A percentile compares a stretch with the other conserved stretches of the same genome.
Evolutionary conservation across 2,797 vertebrate species (phyloP).

Genomic region (Heliangelus exortis): DNA sequence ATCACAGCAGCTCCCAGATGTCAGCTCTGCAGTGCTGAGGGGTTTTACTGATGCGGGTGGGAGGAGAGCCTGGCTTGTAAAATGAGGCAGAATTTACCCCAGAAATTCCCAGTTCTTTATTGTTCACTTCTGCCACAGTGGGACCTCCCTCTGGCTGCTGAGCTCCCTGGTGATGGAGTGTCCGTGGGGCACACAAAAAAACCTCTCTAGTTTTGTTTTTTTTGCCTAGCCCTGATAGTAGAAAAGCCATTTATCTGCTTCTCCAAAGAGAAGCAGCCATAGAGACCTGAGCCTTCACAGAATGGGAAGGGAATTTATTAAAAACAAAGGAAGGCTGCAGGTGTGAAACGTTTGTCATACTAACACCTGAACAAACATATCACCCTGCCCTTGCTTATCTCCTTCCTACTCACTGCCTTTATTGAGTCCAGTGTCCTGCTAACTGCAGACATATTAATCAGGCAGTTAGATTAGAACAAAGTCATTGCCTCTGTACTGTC

Average conservation of each 20-base stretch:
- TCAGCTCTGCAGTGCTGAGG: neutral
- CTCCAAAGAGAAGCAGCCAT: neutral
- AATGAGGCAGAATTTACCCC: neutral
- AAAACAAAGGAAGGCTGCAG: conserved; percentile 18
- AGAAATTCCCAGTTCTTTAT: neutral
- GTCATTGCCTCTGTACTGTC: neutral
- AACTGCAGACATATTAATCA: conserved; percentile 29
- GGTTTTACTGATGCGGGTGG: neutral
- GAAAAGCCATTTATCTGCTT: neutral
- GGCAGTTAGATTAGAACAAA: conserved; percentile 1
- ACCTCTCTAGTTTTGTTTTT: neutral
- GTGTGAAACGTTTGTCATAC: conserved; percentile 41
- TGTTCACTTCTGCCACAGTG: neutral
- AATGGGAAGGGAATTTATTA: neutral
- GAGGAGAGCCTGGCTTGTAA: neutral
- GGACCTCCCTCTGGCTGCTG: neutral
- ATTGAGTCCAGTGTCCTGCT: neutral
- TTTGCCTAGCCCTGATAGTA: neutral
- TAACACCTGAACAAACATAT: conserved; percentile 60
- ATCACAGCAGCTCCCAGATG: neutral
- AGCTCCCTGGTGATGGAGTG: neutral
- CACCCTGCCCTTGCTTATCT: conserved; percentile 31
- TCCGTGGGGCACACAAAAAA: neutral
- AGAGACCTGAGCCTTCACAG: neutral
- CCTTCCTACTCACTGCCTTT: conserved; percentile 5